Evolutionary conservation across 2,113 vertebrate genomes (phyloP).

Genomic region (Cathartes aura): DNA sequence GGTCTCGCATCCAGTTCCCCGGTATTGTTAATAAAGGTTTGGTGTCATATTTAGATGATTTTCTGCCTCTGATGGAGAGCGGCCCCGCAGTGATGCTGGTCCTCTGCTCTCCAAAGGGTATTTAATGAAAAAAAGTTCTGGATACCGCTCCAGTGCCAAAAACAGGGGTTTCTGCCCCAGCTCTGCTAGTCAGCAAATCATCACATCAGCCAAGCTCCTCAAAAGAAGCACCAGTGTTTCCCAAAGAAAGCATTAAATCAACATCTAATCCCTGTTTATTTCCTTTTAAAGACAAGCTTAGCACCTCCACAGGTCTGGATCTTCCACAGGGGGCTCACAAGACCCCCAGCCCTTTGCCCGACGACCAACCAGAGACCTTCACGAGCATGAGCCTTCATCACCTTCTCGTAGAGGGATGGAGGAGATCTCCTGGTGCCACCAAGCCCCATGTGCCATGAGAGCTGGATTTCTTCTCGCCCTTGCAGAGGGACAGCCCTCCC

Average conservation of each 20-base stretch:
- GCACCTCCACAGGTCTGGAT: rapidly evolving
- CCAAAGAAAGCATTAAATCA: neutral
- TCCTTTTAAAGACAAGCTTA: neutral
- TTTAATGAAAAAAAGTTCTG: neutral
- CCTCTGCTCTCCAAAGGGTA: neutral
- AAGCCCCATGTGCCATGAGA: rapidly evolving
- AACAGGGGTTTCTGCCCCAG: neutral
- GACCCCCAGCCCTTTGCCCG: neutral
- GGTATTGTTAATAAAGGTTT: neutral
- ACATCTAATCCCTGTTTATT: neutral
- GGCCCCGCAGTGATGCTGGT: rapidly evolving
- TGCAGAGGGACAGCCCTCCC: neutral
- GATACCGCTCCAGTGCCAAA: rapidly evolving
- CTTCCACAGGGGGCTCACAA: rapidly evolving
- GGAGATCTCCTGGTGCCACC: neutral
- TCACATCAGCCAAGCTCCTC: neutral
- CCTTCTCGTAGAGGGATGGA: rapidly evolving
- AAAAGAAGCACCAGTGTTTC: neutral
- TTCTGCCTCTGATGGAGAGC: neutral
- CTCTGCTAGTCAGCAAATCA: neutral
- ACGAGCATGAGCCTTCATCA: rapidly evolving
- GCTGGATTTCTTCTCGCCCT: neutral
- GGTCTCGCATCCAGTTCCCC: slow-evolving; percentile 60
- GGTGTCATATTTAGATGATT: neutral
- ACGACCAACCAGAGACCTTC: neutral